These are phyloP conservation scores for Sphecodes monilicornis DNA, from an alignment of 2,888 invertebrate species.

Conservation along the genomic window DNA sequence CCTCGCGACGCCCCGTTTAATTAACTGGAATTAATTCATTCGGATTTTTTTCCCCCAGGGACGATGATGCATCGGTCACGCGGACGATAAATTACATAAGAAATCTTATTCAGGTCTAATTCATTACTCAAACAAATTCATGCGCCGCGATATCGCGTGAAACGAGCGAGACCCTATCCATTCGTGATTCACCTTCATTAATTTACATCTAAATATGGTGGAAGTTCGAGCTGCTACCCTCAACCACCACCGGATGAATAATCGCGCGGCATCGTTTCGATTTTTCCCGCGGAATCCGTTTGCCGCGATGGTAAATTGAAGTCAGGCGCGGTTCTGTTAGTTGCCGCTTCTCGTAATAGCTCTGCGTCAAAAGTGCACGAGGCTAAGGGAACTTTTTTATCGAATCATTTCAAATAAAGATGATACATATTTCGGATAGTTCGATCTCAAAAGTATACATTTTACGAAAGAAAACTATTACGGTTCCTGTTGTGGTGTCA, in stretches of 20 bases:
- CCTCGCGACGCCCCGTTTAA: conserved; percentile 37
- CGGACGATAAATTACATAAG: conserved; percentile 54
- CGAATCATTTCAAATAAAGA: too few relatives aligned
- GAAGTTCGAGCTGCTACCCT: conserved; percentile 38
- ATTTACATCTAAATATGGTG: conserved; percentile 60
- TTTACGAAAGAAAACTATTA: too few relatives aligned
- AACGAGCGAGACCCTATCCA: conserved; percentile 29
- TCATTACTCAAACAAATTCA: conserved; percentile 61
- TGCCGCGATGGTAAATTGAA: conserved; percentile 24
- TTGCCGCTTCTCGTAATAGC: neutral
- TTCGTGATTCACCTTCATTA: conserved; percentile 59
- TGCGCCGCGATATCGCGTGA: conserved; percentile 39
- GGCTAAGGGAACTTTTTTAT: too few relatives aligned
- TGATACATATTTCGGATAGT: too few relatives aligned
- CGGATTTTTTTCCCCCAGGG: conserved; percentile 16
- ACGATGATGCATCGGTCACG: conserved; percentile 45
- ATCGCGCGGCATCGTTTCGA: conserved; percentile 26
- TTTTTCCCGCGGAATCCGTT: conserved; percentile 24
- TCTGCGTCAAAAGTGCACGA: neutral
- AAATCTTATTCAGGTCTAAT: conserved; percentile 49
- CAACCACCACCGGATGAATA: conserved; percentile 34
- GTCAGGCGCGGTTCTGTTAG: neutral
- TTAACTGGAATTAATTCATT: conserved; percentile 60
- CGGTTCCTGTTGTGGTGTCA: too few relatives aligned
- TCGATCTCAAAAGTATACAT: too few relatives aligned